These are phyloP conservation scores for Pandemis heparana DNA, from an alignment of 2,888 invertebrate genomes.

Conservation along the genomic window DNA sequence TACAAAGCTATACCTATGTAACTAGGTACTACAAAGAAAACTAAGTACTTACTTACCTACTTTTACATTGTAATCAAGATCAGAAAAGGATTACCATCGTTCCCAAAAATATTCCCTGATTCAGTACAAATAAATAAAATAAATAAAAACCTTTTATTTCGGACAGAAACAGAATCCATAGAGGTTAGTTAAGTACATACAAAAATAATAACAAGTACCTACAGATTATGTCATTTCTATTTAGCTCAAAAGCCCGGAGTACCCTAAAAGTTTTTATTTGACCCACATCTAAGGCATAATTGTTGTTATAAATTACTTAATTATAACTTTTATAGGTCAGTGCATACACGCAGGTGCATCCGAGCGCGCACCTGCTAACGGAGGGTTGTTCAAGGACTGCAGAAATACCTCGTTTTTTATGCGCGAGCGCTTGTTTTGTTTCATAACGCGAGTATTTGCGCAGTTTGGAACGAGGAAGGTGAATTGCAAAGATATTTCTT, in stretches of 20 bases:
- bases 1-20: no score
- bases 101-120: background rate
- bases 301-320: conserved; percentile 79
- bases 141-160: no score
- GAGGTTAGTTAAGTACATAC: no score
- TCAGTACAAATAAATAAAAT: no score
- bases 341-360: conserved; percentile 79
- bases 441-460: conserved; percentile 38
- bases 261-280: conserved; percentile 62
- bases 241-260: conserved; percentile 5
- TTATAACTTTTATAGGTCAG: conserved; percentile 84
- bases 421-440: conserved; percentile 49
- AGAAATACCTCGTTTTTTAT: conserved; percentile 58
- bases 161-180: no score
- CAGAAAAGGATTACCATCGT: background rate
- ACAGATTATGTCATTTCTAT: no score
- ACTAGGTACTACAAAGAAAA: no score
- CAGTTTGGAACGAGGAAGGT: conserved; percentile 37
- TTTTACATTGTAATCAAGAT: background rate
- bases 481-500: conserved; percentile 30
- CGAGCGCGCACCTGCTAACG: conserved; percentile 70
- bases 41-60: background rate
- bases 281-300: conserved; percentile 82
- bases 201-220: no score
- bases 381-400: conserved; percentile 75